A percentile compares a stretch with the other conserved stretches of the same genome.
Evolutionary conservation across 2,113 vertebrate genomes (phyloP).

Genomic region (Burhinus oedicnemus): DNA sequence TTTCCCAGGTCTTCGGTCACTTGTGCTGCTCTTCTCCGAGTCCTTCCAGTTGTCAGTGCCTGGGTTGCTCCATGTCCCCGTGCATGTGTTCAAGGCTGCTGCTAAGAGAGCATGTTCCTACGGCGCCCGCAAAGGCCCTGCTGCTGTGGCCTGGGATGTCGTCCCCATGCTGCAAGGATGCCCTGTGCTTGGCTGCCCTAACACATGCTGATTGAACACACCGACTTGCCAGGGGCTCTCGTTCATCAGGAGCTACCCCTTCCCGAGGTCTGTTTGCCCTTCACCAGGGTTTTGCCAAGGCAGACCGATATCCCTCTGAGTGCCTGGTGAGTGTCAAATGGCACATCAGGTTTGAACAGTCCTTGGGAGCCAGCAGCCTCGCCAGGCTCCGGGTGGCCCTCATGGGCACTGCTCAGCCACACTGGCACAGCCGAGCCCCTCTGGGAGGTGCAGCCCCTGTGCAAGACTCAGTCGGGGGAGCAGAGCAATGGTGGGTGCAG

Average conservation of each 20-base stretch:
- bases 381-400: accelerated
- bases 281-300: accelerated
- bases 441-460: not conserved
- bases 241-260: not conserved
- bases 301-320: not conserved
- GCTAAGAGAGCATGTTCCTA: not conserved
- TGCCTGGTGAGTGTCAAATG: not conserved
- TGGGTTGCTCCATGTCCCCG: not conserved
- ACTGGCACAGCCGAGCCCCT: not conserved
- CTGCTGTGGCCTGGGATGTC: not conserved
- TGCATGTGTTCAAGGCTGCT: not conserved
- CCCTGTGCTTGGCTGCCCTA: accelerated
- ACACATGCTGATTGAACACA: accelerated
- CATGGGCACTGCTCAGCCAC: accelerated
- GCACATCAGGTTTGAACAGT: not conserved
- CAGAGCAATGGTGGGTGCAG: not conserved
- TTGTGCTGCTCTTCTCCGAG: not conserved
- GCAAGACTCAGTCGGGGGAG: accelerated
- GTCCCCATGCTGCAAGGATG: not conserved
- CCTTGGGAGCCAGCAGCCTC: not conserved
- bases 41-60: not conserved
- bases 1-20: not conserved
- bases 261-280: accelerated
- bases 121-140: accelerated
- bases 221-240: accelerated